These are phyloP conservation scores for Bombyx mandarina DNA, from an alignment of 1,140 invertebrate genomes.

Conservation along the genomic window DNA sequence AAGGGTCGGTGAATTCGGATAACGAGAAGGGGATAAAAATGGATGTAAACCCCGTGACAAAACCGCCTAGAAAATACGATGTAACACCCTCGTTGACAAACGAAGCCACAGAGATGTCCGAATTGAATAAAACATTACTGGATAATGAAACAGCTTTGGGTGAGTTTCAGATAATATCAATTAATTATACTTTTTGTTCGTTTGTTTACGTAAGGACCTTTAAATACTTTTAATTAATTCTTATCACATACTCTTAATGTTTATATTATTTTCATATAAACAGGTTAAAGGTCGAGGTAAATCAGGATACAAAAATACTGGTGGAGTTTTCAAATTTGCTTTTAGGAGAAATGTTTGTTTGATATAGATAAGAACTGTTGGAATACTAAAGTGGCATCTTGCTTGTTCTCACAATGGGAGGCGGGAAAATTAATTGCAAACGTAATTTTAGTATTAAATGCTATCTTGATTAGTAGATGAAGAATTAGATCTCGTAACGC, in stretches of 20 bases:
- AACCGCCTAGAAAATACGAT: constrained; percentile 78
- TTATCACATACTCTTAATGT: not conserved
- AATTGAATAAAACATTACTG: constrained; percentile 82
- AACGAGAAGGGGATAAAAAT: constrained; percentile 83
- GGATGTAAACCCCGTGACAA: constrained; percentile 84
- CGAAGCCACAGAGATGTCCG: constrained; percentile 82
- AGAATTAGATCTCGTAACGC: too few species aligned
- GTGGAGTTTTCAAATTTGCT: too few species aligned
- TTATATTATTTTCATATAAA: not conserved
- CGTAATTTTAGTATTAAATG: too few species aligned
- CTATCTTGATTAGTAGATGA: too few species aligned
- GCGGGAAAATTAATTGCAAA: too few species aligned
- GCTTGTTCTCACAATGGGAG: too few species aligned
- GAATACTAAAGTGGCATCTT: too few species aligned
- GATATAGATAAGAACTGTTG: too few species aligned
- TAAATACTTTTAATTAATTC: not conserved
- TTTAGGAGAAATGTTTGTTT: too few species aligned
- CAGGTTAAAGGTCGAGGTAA: not conserved
- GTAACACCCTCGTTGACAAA: constrained; percentile 74
- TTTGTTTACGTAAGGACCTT: not conserved
- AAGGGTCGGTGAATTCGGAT: constrained; percentile 73
- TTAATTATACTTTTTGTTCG: too few species aligned
- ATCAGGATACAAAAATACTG: too few species aligned
- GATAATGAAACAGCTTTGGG: constrained; percentile 78
- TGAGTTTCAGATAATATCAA: constrained; percentile 51